Base-by-base conservation (phyloP, 2,113 vertebrate species). In the Tragelaphus strepsiceros region DNA sequence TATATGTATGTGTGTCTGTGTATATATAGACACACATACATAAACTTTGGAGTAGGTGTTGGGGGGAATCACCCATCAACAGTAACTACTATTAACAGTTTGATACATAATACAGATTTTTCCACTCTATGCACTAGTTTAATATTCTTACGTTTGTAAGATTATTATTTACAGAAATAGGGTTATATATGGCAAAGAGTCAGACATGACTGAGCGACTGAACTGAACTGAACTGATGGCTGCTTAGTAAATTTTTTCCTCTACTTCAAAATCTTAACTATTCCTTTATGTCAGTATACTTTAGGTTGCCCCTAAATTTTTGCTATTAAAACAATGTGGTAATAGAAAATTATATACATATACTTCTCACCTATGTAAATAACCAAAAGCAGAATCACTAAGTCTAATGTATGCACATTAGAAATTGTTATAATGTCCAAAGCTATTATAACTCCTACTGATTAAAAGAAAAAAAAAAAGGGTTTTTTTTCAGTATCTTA, bases 281-380 rank as follows among this genome's bases (percentile, higher is more conserved):
- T 80, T 91, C 19, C 35, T 80, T 84, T 88, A 26, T 61, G 24
- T 56, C 24, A 88, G 22, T 91, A 74, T 53, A 94, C 74, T 56
- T 90, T 58, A 89, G 35, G 9, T 28, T 77, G 8, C 43, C 81
- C 61, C 53, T 87, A 61, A 61, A 13, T 46, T 90, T 80, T 46
- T 91, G 35, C n/a, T 92, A 62, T 91, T 94, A 88, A 94, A 96
- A 86, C 24, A 91, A 81, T 89, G 59, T 21, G 83, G 7, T 94
- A 62, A 85, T 3, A 26, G 35, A 74, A 81, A 81, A 61, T 85
- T 84, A 89, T 35, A 11, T 59, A 58, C 22, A 82, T 43, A 10
- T 51, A 85, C 54, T 87, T 61, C 4, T 88, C 4, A 14, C 17
- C 58, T 84, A 8, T 56, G 30, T 81, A 16, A 93, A 30, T 90